Evolutionary conservation across 2,113 vertebrate species (phyloP).

Genomic region (Cynocephalus volans): DNA sequence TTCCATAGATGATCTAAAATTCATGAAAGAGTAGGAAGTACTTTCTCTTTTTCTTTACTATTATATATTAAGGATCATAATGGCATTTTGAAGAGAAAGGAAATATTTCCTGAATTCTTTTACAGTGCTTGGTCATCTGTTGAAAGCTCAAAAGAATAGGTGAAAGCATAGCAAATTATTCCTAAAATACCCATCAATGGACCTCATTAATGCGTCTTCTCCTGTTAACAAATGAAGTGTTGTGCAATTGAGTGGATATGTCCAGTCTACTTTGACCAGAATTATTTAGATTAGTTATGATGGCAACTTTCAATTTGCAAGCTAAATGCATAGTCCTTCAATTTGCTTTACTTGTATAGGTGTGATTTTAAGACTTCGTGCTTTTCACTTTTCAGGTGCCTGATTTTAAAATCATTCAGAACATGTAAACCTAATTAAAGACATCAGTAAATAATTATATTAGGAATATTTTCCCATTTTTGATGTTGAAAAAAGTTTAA

Average conservation of each 20-base stretch:
- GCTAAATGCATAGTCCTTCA: not conserved
- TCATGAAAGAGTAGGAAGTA: not conserved
- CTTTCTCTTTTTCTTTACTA: not conserved
- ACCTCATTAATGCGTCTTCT: not conserved
- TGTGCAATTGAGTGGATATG: not conserved
- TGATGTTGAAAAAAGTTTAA: not conserved
- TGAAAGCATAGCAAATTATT: not conserved
- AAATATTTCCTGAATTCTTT: not conserved
- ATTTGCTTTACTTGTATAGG: not conserved
- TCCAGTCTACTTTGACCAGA: not conserved
- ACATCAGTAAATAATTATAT: constrained; percentile 43
- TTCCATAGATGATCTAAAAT: not conserved
- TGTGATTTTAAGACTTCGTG: not conserved
- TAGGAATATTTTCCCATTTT: not conserved
- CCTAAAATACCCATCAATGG: not conserved
- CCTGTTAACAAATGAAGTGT: not conserved
- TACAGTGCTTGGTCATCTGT: not conserved
- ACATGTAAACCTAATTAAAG: constrained; percentile 23
- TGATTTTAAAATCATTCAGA: constrained; percentile 49
- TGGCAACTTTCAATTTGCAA: not conserved
- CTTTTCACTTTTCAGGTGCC: not conserved
- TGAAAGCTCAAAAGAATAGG: not conserved
- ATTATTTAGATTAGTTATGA: not conserved
- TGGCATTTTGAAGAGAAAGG: not conserved
- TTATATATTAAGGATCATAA: not conserved